These are phyloP conservation scores for Hydropotes inermis DNA, from an alignment of 2,113 vertebrate genomes.

Conservation along the genomic window DNA sequence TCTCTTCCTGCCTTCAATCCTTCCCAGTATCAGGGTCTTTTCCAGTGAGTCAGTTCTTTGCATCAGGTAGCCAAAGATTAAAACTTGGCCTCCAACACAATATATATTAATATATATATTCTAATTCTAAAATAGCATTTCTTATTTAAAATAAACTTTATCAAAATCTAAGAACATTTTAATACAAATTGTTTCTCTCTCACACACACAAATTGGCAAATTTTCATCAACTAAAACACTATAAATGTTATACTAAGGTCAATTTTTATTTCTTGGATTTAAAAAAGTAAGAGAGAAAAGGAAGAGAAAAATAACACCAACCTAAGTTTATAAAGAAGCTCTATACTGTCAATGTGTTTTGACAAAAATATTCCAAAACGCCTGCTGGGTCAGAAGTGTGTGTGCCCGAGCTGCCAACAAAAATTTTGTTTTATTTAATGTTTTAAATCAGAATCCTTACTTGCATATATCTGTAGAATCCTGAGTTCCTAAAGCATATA, in stretches of 20 bases:
- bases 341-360: constrained; percentile 3
- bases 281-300: background rate
- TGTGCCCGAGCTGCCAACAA: background rate
- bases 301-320: background rate
- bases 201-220: background rate
- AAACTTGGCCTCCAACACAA: constrained; percentile 8
- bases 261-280: constrained; percentile 3
- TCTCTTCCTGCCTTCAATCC: background rate
- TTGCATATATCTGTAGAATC: constrained; percentile 98
- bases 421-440: background rate
- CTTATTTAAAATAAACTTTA: background rate
- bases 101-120: background rate
- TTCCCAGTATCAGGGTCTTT: background rate
- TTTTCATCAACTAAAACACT: background rate
- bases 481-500: constrained; percentile 96
- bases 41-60: background rate
- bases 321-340: background rate
- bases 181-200: background rate
- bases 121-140: background rate
- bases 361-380: constrained; percentile 29
- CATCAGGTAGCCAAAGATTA: background rate
- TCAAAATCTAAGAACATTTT: constrained; percentile 14
- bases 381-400: background rate
- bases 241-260: background rate
- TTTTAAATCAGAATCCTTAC: constrained; percentile 82